Evolutionary conservation across 2,113 vertebrate genomes (phyloP).

Genomic region (Percopsis transmontana): DNA sequence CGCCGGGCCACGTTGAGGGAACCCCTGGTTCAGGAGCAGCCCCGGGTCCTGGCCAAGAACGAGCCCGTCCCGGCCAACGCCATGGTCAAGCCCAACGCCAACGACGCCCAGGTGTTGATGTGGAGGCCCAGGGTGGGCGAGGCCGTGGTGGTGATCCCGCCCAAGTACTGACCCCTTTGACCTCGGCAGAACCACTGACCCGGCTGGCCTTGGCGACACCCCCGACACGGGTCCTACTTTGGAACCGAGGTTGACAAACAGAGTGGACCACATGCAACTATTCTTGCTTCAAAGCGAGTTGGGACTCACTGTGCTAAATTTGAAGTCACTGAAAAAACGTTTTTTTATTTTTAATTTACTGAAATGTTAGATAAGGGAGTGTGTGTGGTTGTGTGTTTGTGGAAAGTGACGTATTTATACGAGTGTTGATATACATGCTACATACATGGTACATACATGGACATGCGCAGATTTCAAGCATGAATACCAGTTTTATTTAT

Average conservation of each 20-base stretch:
- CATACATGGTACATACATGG: slow-evolving; percentile 44
- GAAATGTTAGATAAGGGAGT: slow-evolving; percentile 29
- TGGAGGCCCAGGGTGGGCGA: slow-evolving; percentile 91
- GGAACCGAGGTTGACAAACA: too few species aligned
- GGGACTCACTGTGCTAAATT: slow-evolving; percentile 89
- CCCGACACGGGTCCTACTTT: slow-evolving; percentile 49
- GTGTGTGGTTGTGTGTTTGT: slow-evolving; percentile 37
- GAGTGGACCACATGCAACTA: slow-evolving; percentile 82
- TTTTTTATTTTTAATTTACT: slow-evolving; percentile 39
- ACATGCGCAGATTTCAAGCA: slow-evolving; percentile 48
- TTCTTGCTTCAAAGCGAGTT: slow-evolving; percentile 87
- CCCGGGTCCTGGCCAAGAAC: slow-evolving; percentile 88
- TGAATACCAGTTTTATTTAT: slow-evolving; percentile 66
- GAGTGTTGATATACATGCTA: slow-evolving; percentile 46
- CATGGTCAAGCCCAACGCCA: slow-evolving; percentile 97
- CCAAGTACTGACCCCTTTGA: slow-evolving; percentile 80
- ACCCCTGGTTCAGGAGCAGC: slow-evolving; percentile 89
- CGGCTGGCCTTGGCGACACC: slow-evolving; percentile 66
- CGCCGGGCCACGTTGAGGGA: slow-evolving; percentile 86
- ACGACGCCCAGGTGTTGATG: slow-evolving; percentile 98
- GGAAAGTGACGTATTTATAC: slow-evolving; percentile 4
- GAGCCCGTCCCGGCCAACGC: slow-evolving; percentile 91
- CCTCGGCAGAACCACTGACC: slow-evolving; percentile 28
- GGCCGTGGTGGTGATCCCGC: slow-evolving; percentile 91
- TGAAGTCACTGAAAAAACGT: slow-evolving; percentile 46